Evolutionary conservation across 2,797 vertebrate species (phyloP).

Genomic region (Mormyrus hasselquistii): DNA sequence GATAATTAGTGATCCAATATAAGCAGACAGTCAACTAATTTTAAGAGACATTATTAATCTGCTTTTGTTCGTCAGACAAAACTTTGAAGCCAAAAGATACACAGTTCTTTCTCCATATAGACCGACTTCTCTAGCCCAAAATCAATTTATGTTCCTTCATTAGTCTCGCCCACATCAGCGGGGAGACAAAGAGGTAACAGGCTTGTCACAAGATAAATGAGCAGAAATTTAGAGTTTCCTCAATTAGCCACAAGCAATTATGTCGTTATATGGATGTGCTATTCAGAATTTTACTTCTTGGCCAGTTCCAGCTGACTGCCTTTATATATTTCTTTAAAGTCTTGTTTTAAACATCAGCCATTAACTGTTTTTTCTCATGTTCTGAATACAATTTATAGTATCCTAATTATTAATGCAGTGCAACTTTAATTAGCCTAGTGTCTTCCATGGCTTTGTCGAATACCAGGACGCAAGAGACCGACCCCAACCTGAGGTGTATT

Average conservation of each 20-base stretch:
- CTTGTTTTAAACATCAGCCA: background rate
- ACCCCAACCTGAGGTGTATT: background rate
- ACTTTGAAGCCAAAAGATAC: background rate
- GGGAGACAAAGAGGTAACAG: conserved; percentile 1
- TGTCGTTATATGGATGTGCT: conserved; percentile 22
- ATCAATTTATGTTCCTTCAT: conserved; percentile 10
- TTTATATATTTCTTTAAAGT: background rate
- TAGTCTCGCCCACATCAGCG: conserved; percentile 6
- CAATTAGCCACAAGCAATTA: conserved; percentile 33
- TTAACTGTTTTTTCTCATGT: background rate
- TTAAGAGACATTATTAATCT: conserved; percentile 2
- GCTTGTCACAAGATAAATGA: conserved; percentile 31
- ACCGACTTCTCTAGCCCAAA: background rate
- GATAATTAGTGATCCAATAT: conserved; percentile 13
- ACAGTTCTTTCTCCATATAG: background rate
- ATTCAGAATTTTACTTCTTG: conserved; percentile 21
- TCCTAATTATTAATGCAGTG: background rate
- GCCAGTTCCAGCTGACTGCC: conserved; percentile 30
- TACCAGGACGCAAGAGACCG: background rate
- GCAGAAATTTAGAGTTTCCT: conserved; percentile 26
- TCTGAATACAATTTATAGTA: background rate
- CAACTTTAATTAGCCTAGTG: background rate
- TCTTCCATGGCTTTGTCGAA: background rate
- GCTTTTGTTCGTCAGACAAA: conserved; percentile 12
- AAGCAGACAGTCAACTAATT: conserved; percentile 6